These are phyloP conservation scores for Atethmia centrago DNA, from an alignment of 2,888 invertebrate genomes.

Conservation along the genomic window DNA sequence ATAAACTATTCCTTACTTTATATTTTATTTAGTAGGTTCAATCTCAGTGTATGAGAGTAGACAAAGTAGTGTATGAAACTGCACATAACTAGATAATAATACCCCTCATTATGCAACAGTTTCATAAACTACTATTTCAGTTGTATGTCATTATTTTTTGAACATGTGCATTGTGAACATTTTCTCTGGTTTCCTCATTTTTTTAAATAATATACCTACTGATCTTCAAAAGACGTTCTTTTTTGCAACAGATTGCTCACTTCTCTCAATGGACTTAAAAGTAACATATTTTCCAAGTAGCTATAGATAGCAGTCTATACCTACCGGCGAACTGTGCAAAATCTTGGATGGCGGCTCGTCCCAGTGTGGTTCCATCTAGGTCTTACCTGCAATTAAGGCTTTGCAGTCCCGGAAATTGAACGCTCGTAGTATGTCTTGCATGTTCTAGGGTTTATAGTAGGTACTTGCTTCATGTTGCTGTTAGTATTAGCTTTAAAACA, in stretches of 20 bases:
- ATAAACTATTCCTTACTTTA: too few relatives aligned
- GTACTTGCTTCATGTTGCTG: not conserved
- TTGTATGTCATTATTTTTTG: not conserved
- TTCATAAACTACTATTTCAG: not conserved
- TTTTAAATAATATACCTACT: not conserved
- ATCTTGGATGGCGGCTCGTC: constrained; percentile 13
- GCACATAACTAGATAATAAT: too few relatives aligned
- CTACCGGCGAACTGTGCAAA: not conserved
- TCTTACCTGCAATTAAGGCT: constrained; percentile 22
- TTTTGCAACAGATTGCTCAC: too few relatives aligned
- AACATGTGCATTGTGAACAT: not conserved
- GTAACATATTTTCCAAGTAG: not conserved
- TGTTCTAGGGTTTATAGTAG: not conserved
- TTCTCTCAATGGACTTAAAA: not conserved
- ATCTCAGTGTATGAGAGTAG: too few relatives aligned
- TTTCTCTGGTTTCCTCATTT: not conserved
- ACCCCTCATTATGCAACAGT: too few relatives aligned
- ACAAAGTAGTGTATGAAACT: too few relatives aligned
- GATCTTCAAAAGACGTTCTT: not conserved
- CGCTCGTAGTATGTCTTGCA: not conserved
- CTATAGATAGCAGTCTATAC: not conserved
- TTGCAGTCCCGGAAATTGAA: constrained; percentile 40
- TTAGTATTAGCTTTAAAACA: not conserved
- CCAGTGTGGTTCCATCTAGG: constrained; percentile 19
- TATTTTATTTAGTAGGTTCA: too few relatives aligned